These are phyloP conservation scores for Steromphala cineraria DNA, from an alignment of 2,888 invertebrate species.

Conservation along the genomic window DNA sequence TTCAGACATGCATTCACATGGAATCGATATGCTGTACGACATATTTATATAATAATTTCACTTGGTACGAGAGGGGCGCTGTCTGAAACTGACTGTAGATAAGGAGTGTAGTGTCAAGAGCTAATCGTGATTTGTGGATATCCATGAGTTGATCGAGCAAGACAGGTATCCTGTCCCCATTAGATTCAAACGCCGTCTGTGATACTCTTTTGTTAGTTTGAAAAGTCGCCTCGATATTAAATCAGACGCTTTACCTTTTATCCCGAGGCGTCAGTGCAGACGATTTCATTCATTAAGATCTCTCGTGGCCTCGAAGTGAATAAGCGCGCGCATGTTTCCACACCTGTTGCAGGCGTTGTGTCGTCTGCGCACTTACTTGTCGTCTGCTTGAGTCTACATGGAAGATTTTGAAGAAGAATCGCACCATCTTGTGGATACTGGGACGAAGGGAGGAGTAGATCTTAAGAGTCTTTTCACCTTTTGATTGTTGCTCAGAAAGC, in stretches of 20 bases:
- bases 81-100: no score
- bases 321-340: not conserved
- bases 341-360: not conserved
- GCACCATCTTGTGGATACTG: not conserved
- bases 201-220: not conserved
- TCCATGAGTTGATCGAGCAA: no score
- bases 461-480: constrained; percentile 58
- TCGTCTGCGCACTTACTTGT: not conserved
- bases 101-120: no score
- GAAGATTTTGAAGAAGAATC: not conserved
- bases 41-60: no score
- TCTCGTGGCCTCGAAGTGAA: not conserved
- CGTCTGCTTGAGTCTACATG: not conserved
- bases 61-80: no score
- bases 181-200: no score
- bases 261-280: not conserved
- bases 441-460: not conserved
- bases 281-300: not conserved
- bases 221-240: not conserved
- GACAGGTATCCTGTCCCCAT: no score
- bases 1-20: no score
- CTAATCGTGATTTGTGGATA: no score
- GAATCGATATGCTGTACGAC: no score
- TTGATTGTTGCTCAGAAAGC: constrained; percentile 73
- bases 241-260: not conserved